Conservation (phyloP, 2,797 vertebrate species). For the Schizopygopsis malacanthus region DNA sequence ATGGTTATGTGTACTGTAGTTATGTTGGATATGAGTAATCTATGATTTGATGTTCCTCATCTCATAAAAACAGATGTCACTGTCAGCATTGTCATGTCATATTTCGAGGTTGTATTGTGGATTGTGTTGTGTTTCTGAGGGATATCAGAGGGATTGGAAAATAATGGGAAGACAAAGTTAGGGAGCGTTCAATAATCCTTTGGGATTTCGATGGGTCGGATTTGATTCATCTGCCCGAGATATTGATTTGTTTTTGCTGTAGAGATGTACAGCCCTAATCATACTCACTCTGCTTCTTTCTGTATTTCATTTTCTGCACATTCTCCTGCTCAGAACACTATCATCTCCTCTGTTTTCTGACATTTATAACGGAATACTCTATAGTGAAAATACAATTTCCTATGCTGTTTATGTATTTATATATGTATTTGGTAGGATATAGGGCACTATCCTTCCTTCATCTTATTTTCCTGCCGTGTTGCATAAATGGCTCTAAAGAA, state of each 20-base stretch:
- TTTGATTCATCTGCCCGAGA: constrained; percentile 79
- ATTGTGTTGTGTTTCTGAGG: constrained; percentile 70
- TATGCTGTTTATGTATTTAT: not conserved
- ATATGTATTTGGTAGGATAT: not conserved
- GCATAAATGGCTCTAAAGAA: constrained; percentile 1
- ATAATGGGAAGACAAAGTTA: constrained; percentile 76
- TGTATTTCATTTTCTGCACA: constrained; percentile 60
- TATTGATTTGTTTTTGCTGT: constrained; percentile 80
- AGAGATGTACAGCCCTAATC: constrained; percentile 64
- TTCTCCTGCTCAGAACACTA: constrained; percentile 67
- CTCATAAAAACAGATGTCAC: constrained; percentile 29
- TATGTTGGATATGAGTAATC: not conserved
- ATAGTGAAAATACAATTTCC: constrained; percentile 55
- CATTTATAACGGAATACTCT: constrained; percentile 64
- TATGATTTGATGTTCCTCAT: not conserved
- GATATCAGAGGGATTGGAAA: constrained; percentile 74
- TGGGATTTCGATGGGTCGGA: constrained; percentile 74
- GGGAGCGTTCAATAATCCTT: constrained; percentile 66
- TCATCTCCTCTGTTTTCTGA: constrained; percentile 63
- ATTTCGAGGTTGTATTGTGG: constrained; percentile 55
- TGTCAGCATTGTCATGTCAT: constrained; percentile 42
- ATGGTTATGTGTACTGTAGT: not conserved
- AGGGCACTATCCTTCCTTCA: not conserved
- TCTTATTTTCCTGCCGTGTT: not conserved
- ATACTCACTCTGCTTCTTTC: constrained; percentile 65